A percentile compares a stretch with the other conserved stretches of the same genome.
Conservation (phyloP, 2,888 invertebrate species). For the Nomada fucata region DNA sequence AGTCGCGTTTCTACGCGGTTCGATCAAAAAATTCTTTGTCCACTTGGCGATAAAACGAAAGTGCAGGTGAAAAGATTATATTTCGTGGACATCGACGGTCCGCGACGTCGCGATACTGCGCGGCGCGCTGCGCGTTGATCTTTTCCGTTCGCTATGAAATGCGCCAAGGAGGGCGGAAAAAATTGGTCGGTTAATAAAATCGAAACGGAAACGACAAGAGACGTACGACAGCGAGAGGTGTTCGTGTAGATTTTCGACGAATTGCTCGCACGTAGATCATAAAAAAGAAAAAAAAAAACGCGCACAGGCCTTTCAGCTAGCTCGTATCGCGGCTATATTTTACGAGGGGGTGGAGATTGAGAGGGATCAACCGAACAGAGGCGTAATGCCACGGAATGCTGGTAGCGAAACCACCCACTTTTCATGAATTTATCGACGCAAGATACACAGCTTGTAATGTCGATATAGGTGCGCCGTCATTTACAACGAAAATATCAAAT, state of each 20-base stretch:
- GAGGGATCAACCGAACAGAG: neutral
- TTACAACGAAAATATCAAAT: conserved; percentile 1
- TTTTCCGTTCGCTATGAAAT: neutral
- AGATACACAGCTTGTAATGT: neutral
- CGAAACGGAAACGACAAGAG: too few relatives aligned
- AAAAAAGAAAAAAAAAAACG: neutral
- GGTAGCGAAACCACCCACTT: neutral
- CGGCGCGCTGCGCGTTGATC: too few relatives aligned
- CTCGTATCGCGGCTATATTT: neutral
- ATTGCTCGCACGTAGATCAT: neutral
- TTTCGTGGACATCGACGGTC: too few relatives aligned
- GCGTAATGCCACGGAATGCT: neutral
- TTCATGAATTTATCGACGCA: neutral
- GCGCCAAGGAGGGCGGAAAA: neutral
- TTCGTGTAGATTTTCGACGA: neutral
- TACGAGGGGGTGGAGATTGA: neutral
- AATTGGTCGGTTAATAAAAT: neutral
- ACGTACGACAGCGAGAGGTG: neutral
- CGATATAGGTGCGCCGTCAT: neutral
- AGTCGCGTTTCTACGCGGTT: conserved; percentile 17
- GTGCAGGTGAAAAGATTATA: too few relatives aligned
- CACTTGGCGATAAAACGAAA: neutral
- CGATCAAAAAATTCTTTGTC: conserved; percentile 15
- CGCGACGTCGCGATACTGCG: too few relatives aligned
- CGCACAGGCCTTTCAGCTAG: neutral